These are phyloP conservation scores for Rousettus leschenaultii DNA, from an alignment of 2,113 vertebrate species.

Conservation along the genomic window DNA sequence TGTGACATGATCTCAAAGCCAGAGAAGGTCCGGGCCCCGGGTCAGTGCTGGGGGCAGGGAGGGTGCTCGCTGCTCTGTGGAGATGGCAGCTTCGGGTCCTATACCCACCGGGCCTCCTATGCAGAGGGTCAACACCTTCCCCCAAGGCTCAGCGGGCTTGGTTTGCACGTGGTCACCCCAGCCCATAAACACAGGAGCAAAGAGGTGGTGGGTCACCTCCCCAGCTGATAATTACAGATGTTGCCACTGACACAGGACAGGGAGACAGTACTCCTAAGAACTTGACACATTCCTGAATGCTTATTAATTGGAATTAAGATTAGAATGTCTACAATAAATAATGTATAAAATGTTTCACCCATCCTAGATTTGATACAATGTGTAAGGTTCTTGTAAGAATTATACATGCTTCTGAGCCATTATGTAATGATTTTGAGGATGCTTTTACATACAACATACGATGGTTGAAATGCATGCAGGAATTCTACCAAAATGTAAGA, in stretches of 20 bases:
- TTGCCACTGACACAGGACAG: neutral
- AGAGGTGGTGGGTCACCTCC: neutral
- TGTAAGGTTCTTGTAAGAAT: neutral
- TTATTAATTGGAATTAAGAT: neutral
- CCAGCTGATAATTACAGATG: neutral
- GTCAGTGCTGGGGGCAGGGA: neutral
- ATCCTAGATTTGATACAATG: neutral
- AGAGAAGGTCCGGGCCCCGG: neutral
- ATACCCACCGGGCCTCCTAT: neutral
- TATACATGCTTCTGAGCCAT: neutral
- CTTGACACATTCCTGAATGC: neutral
- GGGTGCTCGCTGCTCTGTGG: neutral
- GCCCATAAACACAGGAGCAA: neutral
- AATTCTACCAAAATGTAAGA: neutral
- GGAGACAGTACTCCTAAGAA: neutral
- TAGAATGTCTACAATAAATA: neutral
- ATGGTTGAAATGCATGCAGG: neutral
- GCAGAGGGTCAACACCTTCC: neutral
- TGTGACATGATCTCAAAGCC: accelerated
- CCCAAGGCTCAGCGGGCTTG: neutral
- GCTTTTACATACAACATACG: neutral
- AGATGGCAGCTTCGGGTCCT: too few relatives aligned
- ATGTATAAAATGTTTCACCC: neutral
- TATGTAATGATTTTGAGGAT: neutral
- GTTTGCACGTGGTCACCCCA: neutral